These are phyloP conservation scores for Thera obeliscata DNA, from an alignment of 2,888 invertebrate species.

Conservation along the genomic window DNA sequence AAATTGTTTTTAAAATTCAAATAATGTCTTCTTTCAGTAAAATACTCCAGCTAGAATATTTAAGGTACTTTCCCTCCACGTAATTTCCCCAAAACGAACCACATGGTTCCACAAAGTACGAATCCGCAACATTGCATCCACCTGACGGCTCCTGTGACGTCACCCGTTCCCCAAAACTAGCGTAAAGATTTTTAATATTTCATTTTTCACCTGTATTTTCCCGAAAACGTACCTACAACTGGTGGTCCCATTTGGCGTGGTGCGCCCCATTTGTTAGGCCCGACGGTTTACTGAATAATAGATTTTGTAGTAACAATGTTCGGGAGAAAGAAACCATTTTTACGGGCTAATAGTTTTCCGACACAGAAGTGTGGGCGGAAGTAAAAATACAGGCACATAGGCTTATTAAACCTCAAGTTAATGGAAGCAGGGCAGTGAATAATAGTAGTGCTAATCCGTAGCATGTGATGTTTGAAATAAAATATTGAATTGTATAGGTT, in stretches of 20 bases:
- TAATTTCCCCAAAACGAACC: not conserved
- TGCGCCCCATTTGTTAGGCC: slow-evolving; percentile 24
- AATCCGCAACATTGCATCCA: slow-evolving; percentile 33
- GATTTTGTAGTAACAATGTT: slow-evolving; percentile 6
- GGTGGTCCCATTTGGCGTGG: slow-evolving; percentile 24
- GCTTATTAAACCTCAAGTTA: too few species aligned
- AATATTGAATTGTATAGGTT: too few species aligned
- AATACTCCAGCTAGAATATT: too few species aligned
- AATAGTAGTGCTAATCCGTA: too few species aligned
- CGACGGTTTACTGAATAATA: slow-evolving; percentile 27
- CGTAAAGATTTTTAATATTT: slow-evolving; percentile 37
- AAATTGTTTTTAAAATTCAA: too few species aligned
- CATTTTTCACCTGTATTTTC: slow-evolving; percentile 36
- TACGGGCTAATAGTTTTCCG: not conserved
- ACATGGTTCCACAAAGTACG: slow-evolving; percentile 14
- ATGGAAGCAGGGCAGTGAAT: too few species aligned
- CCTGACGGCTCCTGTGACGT: slow-evolving; percentile 30
- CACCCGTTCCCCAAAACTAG: slow-evolving; percentile 28
- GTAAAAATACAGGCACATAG: too few species aligned
- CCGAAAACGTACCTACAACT: slow-evolving; percentile 10
- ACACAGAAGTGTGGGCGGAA: too few species aligned
- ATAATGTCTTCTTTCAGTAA: too few species aligned
- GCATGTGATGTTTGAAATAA: too few species aligned
- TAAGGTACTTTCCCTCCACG: too few species aligned
- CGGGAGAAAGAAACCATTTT: not conserved